These are phyloP conservation scores for Drosophila pachea DNA, from an alignment of 1,140 invertebrate genomes.

Conservation along the genomic window DNA sequence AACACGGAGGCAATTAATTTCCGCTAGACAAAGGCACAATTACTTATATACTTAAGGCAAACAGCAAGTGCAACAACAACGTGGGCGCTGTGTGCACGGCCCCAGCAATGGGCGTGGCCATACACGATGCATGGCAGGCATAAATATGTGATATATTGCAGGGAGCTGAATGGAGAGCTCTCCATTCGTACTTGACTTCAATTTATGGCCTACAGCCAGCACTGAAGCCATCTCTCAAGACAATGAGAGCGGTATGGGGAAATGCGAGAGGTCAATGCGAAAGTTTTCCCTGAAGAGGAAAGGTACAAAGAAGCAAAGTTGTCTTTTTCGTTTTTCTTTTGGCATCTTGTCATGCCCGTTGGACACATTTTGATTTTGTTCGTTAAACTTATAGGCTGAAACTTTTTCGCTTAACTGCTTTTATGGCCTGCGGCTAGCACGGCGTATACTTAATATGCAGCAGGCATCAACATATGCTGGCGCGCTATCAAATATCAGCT, in stretches of 20 bases:
- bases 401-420: slow-evolving; percentile 44
- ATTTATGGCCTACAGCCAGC: slow-evolving; percentile 25
- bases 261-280: slow-evolving; percentile 45
- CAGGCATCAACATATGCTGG: slow-evolving; percentile 17
- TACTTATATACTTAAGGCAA: slow-evolving; percentile 38
- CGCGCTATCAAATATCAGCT: slow-evolving; percentile 18
- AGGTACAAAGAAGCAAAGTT: slow-evolving; percentile 48
- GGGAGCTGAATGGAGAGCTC: slow-evolving; percentile 13
- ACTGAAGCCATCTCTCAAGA: slow-evolving; percentile 4
- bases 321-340: slow-evolving; percentile 23
- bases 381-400: slow-evolving; percentile 23
- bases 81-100: slow-evolving; percentile 22
- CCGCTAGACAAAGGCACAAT: slow-evolving; percentile 57
- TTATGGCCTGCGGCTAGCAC: slow-evolving; percentile 40
- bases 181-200: slow-evolving; percentile 22
- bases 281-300: slow-evolving; percentile 35
- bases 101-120: slow-evolving; percentile 28
- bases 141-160: slow-evolving; percentile 29
- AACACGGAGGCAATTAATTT: slow-evolving; percentile 70
- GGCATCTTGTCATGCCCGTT: slow-evolving; percentile 30
- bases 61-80: slow-evolving; percentile 7
- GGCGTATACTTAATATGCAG: slow-evolving; percentile 45
- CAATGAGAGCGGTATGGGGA: slow-evolving; percentile 5
- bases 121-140: slow-evolving; percentile 1
- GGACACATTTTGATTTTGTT: slow-evolving; percentile 59